Evolutionary conservation across 2,113 vertebrate genomes (phyloP), one percentile per base, ranked within the genome.

Genomic region (Rhegmatorhina hoffmannsi): DNA sequence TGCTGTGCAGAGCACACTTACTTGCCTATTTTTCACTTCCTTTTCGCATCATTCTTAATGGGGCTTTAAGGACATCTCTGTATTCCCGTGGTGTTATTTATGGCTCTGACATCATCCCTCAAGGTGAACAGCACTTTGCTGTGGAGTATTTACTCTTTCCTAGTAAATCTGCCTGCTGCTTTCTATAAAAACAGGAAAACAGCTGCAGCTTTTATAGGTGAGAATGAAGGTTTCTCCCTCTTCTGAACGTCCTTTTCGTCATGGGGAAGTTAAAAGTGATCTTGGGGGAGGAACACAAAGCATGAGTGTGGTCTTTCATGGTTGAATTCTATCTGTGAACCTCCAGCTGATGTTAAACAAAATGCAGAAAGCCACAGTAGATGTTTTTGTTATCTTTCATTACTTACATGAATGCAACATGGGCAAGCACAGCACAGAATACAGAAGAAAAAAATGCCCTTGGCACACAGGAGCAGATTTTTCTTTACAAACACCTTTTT

Each of bases 161-260:
- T 66, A 85, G 94, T 84, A 81, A 40, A 91, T 89, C 95, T 95
- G 83, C 93, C 82, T 28, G 55, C 91, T 95, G 93, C 94, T 97
- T 96, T 95, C 95, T 96, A 93, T 96, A 89, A 96, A 97, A 97
- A 97, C 95, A 97, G 97, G 97, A 97, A 96, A 92, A 78, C 90
- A 97, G 95, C 95, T 97, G 95, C 96, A 75, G 28, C 67, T 96
- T 96, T 97, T 96, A 97, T 95, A 96, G 94, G 95, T 77, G 95
- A 94, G 90, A 84, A 94, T 2, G 88, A 79, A 96, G 84, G 60
- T 55, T 96, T 95, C 83, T 92, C 46, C 77, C 78, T 58, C 86
- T 36, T 26, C 88, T 78, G 47, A 59, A 70, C 5, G 1, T 11
- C 38, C 46, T 44, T 70, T 29, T 52, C 5, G 1, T 81, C 75